These are phyloP conservation scores for Halcyon senegalensis DNA, from an alignment of 2,113 vertebrate species.

Conservation along the genomic window DNA sequence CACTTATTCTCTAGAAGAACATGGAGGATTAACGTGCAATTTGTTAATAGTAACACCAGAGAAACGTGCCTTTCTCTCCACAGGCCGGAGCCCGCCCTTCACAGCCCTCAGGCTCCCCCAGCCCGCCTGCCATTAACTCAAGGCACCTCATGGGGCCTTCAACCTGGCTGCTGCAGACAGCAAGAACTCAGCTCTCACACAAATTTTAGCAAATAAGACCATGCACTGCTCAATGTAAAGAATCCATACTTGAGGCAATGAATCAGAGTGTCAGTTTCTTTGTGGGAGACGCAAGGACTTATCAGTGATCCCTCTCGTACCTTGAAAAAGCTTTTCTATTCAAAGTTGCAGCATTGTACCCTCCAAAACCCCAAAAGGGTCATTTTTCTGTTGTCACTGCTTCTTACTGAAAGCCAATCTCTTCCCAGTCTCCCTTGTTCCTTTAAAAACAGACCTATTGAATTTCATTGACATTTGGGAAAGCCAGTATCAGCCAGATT, in stretches of 20 bases:
- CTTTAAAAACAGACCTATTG: not conserved
- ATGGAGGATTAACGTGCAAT: not conserved
- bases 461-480: not conserved
- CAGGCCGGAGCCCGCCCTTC: fast-evolving
- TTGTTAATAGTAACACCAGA: not conserved
- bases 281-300: not conserved
- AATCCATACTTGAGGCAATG: not conserved
- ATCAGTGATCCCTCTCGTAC: not conserved
- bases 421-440: not conserved
- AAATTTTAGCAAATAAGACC: fast-evolving
- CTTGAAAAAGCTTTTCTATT: not conserved
- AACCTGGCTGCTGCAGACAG: not conserved
- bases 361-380: not conserved
- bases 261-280: fast-evolving
- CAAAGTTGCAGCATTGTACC: not conserved
- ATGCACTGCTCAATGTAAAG: fast-evolving
- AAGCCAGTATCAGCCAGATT: not conserved
- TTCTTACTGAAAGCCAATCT: not conserved
- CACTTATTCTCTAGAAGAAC: not conserved
- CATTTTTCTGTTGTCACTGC: not conserved
- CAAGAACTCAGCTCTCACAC: fast-evolving
- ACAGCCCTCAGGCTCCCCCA: not conserved
- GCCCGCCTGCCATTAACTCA: not conserved
- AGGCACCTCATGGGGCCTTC: fast-evolving
- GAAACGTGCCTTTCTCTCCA: fast-evolving